phyloP scores from a whole-genome alignment of 2,113 vertebrate species.

The Amblyopsis rosae region DNA sequence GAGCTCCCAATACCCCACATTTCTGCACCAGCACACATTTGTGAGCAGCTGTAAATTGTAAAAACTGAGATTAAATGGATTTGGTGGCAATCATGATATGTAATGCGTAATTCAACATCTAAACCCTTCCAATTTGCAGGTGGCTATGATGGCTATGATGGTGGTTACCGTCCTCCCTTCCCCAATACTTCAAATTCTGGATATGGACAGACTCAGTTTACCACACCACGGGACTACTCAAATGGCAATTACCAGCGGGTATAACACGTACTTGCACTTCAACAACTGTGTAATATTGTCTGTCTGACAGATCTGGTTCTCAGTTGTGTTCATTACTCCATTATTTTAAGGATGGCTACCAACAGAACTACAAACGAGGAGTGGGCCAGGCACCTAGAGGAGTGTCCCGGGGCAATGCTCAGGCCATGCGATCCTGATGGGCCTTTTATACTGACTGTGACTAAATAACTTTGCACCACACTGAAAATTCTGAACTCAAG shows the following conservation, averaged over 20 bases:
- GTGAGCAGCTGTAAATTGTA: too few relatives aligned
- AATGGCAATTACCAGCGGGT: constrained; percentile 92
- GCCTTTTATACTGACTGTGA: constrained; percentile 71
- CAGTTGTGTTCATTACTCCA: not conserved
- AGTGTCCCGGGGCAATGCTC: constrained; percentile 90
- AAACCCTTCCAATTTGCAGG: constrained; percentile 71
- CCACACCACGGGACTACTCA: constrained; percentile 90
- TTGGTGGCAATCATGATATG: too few relatives aligned
- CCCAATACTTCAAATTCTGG: constrained; percentile 91
- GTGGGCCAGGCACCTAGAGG: constrained; percentile 92
- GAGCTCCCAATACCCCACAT: too few relatives aligned
- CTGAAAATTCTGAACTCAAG: constrained; percentile 68
- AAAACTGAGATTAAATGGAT: too few relatives aligned
- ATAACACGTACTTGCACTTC: constrained; percentile 41
- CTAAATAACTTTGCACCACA: constrained; percentile 72
- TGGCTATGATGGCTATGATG: constrained; percentile 92
- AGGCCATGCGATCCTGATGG: constrained; percentile 77
- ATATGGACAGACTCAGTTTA: constrained; percentile 93
- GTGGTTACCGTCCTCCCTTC: constrained; percentile 88
- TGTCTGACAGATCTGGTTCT: not conserved
- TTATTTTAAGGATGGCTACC: constrained; percentile 88
- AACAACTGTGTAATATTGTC: not conserved
- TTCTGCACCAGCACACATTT: too few relatives aligned
- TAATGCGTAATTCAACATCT: not conserved
- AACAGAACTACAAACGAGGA: constrained; percentile 96